Evolutionary conservation across 2,888 invertebrate genomes (phyloP).

Genomic region (Lottia gigantea): DNA sequence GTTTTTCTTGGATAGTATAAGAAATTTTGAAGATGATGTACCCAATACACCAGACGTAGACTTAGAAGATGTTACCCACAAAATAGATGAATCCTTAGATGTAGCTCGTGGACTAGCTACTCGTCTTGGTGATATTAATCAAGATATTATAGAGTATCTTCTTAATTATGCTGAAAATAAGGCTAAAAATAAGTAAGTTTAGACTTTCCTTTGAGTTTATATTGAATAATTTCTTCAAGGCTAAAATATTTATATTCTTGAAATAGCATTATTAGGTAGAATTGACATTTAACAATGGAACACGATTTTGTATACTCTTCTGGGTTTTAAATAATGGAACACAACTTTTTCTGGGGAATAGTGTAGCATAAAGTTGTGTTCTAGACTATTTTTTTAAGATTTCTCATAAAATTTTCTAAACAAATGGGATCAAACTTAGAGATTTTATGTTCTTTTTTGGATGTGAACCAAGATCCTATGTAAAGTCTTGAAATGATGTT

Average conservation of each 20-base stretch:
- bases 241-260: background rate
- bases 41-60: conserved; percentile 57
- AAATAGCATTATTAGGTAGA: too few relatives aligned
- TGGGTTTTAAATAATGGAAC: too few relatives aligned
- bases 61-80: conserved; percentile 54
- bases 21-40: conserved; percentile 55
- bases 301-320: too few relatives aligned
- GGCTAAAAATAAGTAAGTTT: conserved; percentile 62
- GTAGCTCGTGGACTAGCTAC: conserved; percentile 54
- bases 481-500: too few relatives aligned
- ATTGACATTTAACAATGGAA: too few relatives aligned
- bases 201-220: background rate
- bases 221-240: background rate
- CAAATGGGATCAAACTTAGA: too few relatives aligned
- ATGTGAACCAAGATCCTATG: too few relatives aligned
- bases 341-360: too few relatives aligned
- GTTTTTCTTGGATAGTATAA: conserved; percentile 64
- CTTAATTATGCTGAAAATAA: conserved; percentile 59
- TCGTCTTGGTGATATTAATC: conserved; percentile 58
- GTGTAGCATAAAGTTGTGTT: too few relatives aligned
- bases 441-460: too few relatives aligned
- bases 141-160: conserved; percentile 61
- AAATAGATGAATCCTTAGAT: conserved; percentile 57
- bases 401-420: too few relatives aligned
- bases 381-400: too few relatives aligned